Percentiles rank a stretch among this genome's conserved stretches.
phyloP scores from a whole-genome alignment of 35 echinoderm and acorn worm genomes.

The Anneissia japonica region DNA sequence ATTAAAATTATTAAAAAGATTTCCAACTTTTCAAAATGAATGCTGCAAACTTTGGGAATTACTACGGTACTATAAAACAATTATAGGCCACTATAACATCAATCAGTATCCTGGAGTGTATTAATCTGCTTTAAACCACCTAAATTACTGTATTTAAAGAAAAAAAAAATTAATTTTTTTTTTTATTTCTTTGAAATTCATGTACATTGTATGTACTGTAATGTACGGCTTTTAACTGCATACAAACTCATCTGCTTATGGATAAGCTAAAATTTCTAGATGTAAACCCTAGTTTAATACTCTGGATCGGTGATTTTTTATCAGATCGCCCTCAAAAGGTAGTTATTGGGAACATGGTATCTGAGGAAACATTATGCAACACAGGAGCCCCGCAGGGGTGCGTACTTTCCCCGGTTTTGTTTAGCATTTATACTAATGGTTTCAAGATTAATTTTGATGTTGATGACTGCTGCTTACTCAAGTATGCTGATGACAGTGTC shows the following conservation, averaged over 20 bases:
- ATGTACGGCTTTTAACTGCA: neutral
- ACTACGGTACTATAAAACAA: too few relatives aligned
- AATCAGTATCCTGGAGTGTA: too few relatives aligned
- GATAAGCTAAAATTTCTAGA: neutral
- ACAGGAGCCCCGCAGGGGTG: neutral
- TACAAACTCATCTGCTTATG: neutral
- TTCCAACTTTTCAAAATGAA: too few relatives aligned
- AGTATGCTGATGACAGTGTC: neutral
- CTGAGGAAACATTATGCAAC: neutral
- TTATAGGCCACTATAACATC: too few relatives aligned
- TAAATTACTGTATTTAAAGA: too few relatives aligned
- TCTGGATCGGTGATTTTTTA: neutral
- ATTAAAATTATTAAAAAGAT: too few relatives aligned
- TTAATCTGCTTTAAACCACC: too few relatives aligned
- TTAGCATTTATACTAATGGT: neutral
- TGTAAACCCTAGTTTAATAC: too few relatives aligned
- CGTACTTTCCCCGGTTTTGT: neutral
- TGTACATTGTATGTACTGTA: too few relatives aligned
- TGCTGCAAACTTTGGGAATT: too few relatives aligned
- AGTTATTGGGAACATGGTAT: neutral
- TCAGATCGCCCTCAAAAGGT: neutral
- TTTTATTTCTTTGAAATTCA: too few relatives aligned
- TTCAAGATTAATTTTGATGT: neutral
- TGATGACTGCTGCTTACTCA: neutral
- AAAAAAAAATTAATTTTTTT: too few relatives aligned